phyloP scores from a whole-genome alignment of 2,113 vertebrate species.

The Plectropomus leopardus region DNA sequence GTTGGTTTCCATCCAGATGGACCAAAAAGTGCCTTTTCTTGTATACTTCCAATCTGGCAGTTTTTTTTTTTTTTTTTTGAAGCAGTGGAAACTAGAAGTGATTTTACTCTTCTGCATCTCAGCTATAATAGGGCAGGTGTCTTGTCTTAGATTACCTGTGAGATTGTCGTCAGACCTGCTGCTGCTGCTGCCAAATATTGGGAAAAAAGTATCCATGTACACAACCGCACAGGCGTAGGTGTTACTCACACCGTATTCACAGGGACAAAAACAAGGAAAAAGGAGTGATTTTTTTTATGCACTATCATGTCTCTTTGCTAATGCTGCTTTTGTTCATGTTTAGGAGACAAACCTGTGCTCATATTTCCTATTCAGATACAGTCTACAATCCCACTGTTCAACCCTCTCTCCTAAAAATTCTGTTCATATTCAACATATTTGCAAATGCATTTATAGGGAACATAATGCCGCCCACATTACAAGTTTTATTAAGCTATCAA shows the following conservation, averaged over 20 bases:
- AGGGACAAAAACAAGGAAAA: conserved; percentile 51
- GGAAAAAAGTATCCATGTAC: conserved; percentile 35
- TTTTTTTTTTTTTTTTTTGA: not conserved
- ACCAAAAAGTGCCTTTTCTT: conserved; percentile 35
- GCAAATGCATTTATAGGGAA: not conserved
- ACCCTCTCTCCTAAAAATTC: conserved; percentile 20
- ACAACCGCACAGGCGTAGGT: conserved; percentile 9
- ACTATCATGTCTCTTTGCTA: conserved; percentile 46
- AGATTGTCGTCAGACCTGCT: conserved; percentile 61
- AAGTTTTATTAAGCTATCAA: not conserved
- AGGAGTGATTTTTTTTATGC: conserved; percentile 26
- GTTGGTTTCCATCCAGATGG: conserved; percentile 30
- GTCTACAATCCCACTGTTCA: conserved; percentile 28
- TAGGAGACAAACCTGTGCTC: conserved; percentile 49
- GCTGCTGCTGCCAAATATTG: conserved; percentile 58
- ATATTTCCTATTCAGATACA: conserved; percentile 58
- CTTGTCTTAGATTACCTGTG: conserved; percentile 69
- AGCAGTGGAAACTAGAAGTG: conserved; percentile 14
- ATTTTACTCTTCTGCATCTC: conserved; percentile 38
- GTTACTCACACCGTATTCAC: conserved; percentile 46
- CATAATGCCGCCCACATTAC: not conserved
- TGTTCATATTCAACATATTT: conserved; percentile 10
- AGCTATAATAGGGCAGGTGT: conserved; percentile 67
- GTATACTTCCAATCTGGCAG: conserved; percentile 15
- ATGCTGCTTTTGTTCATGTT: conserved; percentile 58